A percentile compares a stretch with the other conserved stretches of the same genome.
These are phyloP conservation scores for Dasyornis broadbenti DNA, from an alignment of 2,113 vertebrate genomes.

Conservation along the genomic window DNA sequence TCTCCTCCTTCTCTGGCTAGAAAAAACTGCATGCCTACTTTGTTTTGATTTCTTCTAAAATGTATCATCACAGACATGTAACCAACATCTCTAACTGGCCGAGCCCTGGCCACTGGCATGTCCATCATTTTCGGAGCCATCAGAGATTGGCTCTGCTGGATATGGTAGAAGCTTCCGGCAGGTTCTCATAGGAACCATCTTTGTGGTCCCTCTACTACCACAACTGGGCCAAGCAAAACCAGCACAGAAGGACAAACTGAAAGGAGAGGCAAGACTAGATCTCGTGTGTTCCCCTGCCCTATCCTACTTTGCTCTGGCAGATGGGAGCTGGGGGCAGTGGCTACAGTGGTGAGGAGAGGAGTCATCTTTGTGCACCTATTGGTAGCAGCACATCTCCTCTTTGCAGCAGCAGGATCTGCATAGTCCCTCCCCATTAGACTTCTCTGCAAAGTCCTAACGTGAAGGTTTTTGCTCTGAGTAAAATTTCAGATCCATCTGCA, in stretches of 20 bases:
- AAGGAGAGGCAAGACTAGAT: not conserved
- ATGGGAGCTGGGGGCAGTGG: accelerated
- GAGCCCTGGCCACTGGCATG: no score
- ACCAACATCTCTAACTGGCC: no score
- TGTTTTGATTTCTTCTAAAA: no score
- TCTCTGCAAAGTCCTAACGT: accelerated
- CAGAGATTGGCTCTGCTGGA: no score
- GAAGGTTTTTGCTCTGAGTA: not conserved
- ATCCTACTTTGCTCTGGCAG: not conserved
- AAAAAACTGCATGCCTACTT: no score
- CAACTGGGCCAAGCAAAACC: no score
- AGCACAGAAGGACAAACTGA: not conserved
- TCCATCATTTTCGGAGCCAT: no score
- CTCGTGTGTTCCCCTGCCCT: not conserved
- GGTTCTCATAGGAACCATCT: no score
- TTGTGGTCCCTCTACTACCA: no score
- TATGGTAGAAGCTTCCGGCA: no score
- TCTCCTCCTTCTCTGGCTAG: no score
- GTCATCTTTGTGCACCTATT: accelerated
- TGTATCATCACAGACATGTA: no score
- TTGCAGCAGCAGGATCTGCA: not conserved
- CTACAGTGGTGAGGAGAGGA: not conserved
- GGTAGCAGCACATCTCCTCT: not conserved
- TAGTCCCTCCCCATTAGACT: accelerated
- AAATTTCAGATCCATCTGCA: not conserved